phyloP scores from a whole-genome alignment of 1,140 invertebrate species.

The Thaumatotibia leucotreta region DNA sequence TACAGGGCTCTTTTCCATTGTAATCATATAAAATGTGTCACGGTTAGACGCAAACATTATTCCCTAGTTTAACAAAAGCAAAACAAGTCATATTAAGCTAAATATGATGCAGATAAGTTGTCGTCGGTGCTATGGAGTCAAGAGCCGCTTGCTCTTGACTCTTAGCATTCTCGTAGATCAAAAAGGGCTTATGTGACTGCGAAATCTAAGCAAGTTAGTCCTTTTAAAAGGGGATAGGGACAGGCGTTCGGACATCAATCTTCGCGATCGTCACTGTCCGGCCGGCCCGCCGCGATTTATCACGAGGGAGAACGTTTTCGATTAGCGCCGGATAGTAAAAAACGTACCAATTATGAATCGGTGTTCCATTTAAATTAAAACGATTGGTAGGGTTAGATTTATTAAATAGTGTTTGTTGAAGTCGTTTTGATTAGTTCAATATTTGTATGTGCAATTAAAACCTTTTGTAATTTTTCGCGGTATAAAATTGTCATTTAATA shows the following conservation, averaged over 20 bases:
- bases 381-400: not conserved
- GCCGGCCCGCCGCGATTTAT: slow-evolving; percentile 56
- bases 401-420: not conserved
- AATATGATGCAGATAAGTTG: slow-evolving; percentile 12
- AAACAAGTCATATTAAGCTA: not conserved
- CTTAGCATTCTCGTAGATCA: not conserved
- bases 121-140: not conserved
- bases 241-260: slow-evolving; percentile 49
- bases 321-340: slow-evolving; percentile 57
- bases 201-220: slow-evolving; percentile 10
- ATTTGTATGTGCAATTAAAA: not conserved
- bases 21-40: not conserved
- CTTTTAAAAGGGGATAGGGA: slow-evolving; percentile 13
- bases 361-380: slow-evolving; percentile 27
- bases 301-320: slow-evolving; percentile 58
- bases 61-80: not conserved
- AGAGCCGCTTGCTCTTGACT: slow-evolving; percentile 2
- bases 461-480: too few species aligned
- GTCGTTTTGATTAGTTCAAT: too few species aligned
- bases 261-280: slow-evolving; percentile 54
- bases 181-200: slow-evolving; percentile 8
- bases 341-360: slow-evolving; percentile 49
- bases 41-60: too few species aligned
- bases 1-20: not conserved
- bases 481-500: too few species aligned